Conservation (phyloP, 2,888 invertebrate species). For the Caenorhabditis sp. region DNA sequence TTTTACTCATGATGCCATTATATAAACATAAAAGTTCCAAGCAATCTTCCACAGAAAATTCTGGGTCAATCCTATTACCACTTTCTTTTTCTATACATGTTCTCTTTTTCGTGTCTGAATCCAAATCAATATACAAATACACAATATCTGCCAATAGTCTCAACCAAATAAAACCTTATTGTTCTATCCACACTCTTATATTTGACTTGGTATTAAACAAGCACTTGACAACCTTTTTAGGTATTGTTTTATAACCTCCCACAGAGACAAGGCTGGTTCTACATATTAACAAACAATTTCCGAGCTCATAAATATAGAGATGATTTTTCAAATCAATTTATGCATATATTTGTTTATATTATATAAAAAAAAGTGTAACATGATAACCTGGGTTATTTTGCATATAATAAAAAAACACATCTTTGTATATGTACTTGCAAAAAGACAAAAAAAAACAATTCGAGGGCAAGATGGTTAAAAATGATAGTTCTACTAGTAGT, state of each 20-base stretch:
- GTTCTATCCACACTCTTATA: constrained; percentile 7
- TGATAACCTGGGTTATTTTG: background rate
- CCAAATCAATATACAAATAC: background rate
- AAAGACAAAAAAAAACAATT: background rate
- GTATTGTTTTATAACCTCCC: background rate
- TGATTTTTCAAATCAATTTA: too few species aligned
- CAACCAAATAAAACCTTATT: background rate
- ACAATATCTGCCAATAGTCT: background rate
- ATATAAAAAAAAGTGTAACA: background rate
- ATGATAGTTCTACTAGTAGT: background rate
- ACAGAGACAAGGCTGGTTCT: too few species aligned
- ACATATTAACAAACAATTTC: too few species aligned
- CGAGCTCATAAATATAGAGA: too few species aligned
- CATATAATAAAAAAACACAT: background rate
- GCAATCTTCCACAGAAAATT: background rate
- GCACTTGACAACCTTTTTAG: constrained; percentile 28
- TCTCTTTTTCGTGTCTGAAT: background rate
- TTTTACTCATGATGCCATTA: background rate
- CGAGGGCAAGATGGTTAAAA: background rate
- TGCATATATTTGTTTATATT: too few species aligned
- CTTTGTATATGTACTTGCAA: background rate
- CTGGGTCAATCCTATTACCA: background rate
- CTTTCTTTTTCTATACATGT: background rate
- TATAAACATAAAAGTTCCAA: background rate
- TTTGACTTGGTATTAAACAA: constrained; percentile 39